Conservation (phyloP, 2,888 invertebrate genomes). For the Callosobruchus maculatus region DNA sequence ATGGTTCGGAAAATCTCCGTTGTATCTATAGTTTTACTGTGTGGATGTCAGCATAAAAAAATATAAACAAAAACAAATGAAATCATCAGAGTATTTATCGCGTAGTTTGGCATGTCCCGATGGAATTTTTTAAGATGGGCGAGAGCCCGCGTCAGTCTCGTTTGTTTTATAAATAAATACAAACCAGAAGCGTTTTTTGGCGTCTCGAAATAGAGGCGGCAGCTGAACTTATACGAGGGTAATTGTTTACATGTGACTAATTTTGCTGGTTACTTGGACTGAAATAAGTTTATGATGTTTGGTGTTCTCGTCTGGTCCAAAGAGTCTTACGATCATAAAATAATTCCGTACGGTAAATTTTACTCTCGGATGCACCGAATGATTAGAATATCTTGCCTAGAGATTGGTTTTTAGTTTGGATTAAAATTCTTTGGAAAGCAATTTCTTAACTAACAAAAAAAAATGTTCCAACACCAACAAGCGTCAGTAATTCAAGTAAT, state of each 20-base stretch:
- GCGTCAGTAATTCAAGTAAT: too few relatives aligned
- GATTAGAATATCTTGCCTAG: too few relatives aligned
- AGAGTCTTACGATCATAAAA: not conserved
- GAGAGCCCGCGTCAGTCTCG: too few relatives aligned
- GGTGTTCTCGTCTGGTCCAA: not conserved
- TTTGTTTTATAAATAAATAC: not conserved
- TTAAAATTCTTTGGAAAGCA: too few relatives aligned
- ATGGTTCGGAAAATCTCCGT: too few relatives aligned
- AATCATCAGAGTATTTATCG: not conserved
- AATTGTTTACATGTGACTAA: not conserved
- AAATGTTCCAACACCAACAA: too few relatives aligned
- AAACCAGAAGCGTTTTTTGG: not conserved
- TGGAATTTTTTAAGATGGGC: not conserved
- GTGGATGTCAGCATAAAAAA: not conserved
- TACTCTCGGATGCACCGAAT: too few relatives aligned
- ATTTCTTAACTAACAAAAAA: too few relatives aligned
- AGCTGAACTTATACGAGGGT: not conserved
- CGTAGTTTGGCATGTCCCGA: not conserved
- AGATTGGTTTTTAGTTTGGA: too few relatives aligned
- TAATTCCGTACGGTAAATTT: not conserved
- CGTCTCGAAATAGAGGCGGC: not conserved
- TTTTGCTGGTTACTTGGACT: not conserved
- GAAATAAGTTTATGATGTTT: not conserved
- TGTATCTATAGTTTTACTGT: too few relatives aligned
- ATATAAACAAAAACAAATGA: not conserved